A percentile compares a stretch with the other conserved stretches of the same genome.
Conservation (phyloP, 2,113 vertebrate species). For the Odocoileus virginianus region DNA sequence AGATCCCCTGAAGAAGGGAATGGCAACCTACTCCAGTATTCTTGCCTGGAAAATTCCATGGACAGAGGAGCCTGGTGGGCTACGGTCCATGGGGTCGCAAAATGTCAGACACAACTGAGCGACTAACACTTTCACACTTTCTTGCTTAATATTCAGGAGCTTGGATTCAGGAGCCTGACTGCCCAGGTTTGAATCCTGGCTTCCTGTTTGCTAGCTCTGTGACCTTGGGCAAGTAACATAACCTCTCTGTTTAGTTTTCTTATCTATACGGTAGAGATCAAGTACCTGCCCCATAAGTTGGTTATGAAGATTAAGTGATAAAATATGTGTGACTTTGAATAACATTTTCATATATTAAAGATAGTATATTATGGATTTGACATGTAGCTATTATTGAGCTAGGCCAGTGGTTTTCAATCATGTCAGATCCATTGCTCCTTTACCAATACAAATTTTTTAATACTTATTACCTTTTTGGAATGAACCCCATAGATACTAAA, state of each 20-base stretch:
- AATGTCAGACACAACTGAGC: not conserved
- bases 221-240: not conserved
- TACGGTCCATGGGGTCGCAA: not conserved
- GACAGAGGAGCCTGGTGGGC: not conserved
- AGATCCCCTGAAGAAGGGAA: not conserved
- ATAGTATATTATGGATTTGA: not conserved
- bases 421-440: not conserved
- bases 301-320: not conserved
- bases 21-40: not conserved
- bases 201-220: not conserved
- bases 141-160: not conserved
- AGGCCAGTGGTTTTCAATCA: not conserved
- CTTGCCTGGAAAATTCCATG: not conserved
- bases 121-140: not conserved
- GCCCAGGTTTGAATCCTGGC: not conserved
- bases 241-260: not conserved
- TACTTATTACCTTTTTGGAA: not conserved
- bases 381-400: not conserved
- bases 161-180: not conserved
- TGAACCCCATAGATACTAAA: not conserved
- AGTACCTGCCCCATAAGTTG: not conserved
- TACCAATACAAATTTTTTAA: not conserved
- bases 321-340: not conserved
- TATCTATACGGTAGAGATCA: not conserved
- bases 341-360: not conserved